Percentiles rank a stretch among this genome's conserved stretches.
These are phyloP conservation scores for Drosophila kohkoa DNA, from an alignment of 1,140 invertebrate genomes.

Conservation along the genomic window DNA sequence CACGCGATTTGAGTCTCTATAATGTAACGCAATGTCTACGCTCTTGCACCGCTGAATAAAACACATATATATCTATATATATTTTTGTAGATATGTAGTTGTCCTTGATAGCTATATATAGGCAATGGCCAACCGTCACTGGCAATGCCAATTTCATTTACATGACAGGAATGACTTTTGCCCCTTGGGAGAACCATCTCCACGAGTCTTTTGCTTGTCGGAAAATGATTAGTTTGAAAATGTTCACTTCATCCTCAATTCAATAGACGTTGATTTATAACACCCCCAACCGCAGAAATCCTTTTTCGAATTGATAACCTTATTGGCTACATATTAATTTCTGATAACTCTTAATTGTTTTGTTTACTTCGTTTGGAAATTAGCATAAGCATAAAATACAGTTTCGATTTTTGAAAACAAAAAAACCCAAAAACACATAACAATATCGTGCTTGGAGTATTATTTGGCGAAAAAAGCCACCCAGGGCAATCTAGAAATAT, in stretches of 20 bases:
- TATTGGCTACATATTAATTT: neutral
- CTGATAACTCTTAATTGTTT: slow-evolving; percentile 10
- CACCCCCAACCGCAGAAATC: neutral
- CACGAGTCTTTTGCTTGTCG: neutral
- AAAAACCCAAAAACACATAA: slow-evolving; percentile 10
- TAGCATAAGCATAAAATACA: slow-evolving; percentile 36
- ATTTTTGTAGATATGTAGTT: slow-evolving; percentile 5
- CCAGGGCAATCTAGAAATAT: neutral
- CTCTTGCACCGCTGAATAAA: slow-evolving; percentile 15
- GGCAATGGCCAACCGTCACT: slow-evolving; percentile 25
- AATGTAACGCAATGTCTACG: slow-evolving; percentile 68
- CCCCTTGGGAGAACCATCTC: slow-evolving; percentile 3
- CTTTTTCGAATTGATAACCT: slow-evolving; percentile 1
- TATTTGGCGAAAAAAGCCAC: neutral
- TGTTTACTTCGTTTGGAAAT: slow-evolving; percentile 14
- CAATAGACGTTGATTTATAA: slow-evolving; percentile 15
- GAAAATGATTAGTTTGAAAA: slow-evolving; percentile 40
- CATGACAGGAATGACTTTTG: slow-evolving; percentile 37
- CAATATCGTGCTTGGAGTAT: slow-evolving; percentile 15
- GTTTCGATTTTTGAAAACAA: slow-evolving; percentile 2
- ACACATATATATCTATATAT: slow-evolving; percentile 4
- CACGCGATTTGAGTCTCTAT: slow-evolving; percentile 72
- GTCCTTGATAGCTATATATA: slow-evolving; percentile 46
- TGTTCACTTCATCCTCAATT: neutral
- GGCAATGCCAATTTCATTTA: slow-evolving; percentile 51